Base-by-base conservation (phyloP, 2,797 vertebrate species). In the Clarias pachynema region DNA sequence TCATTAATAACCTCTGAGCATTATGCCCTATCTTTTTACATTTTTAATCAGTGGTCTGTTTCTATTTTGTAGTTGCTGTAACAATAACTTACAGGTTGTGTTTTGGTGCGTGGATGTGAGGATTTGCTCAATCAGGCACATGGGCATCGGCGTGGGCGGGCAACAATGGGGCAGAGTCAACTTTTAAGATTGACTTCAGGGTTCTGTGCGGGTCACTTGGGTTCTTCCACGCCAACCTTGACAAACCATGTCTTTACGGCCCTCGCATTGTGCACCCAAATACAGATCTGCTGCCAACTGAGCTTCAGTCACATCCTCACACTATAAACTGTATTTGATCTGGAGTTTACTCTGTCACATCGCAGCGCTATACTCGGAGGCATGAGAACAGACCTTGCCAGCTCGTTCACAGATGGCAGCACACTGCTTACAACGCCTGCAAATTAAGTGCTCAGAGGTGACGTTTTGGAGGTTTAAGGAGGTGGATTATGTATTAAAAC, bases 401-500 rank as follows among this genome's bases (percentile, higher is more conserved):
- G 62, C 49, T 85, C 85, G 22, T 44, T 73, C 84, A 86, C 73
- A 84, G 75, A 79, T 66, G 53, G 63, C 73, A 44, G 84, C 83
- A 84, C 62, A 40, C 10, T 53, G 80, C 69, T 78, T 88, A 87
- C 80, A 86, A 85, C 81, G 84, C 59, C 63, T 72, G 91, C 91
- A 92, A 93, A 93, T 92, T 93, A 93, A 93, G 88, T 89, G 89
- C 86, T 91, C 91, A 89, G 92, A 91, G 90, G 92, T 93, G 93
- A 93, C 83, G 89, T 92, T 84, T 87, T 93, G 87, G 89, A 86
- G 90, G 91, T 92, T 91, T 91, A 94, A 94, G 92, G 92, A 92
- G 94, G 93, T 92, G 92, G 93, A 92, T 94, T 93, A 92, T 91
- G 16, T 29, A 29, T 92, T 91, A 91, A 92, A 95, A 94, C 90